A percentile compares a stretch with the other conserved stretches of the same genome.
phyloP scores from a whole-genome alignment of 2,113 vertebrate genomes.

The Aegithalos caudatus region DNA sequence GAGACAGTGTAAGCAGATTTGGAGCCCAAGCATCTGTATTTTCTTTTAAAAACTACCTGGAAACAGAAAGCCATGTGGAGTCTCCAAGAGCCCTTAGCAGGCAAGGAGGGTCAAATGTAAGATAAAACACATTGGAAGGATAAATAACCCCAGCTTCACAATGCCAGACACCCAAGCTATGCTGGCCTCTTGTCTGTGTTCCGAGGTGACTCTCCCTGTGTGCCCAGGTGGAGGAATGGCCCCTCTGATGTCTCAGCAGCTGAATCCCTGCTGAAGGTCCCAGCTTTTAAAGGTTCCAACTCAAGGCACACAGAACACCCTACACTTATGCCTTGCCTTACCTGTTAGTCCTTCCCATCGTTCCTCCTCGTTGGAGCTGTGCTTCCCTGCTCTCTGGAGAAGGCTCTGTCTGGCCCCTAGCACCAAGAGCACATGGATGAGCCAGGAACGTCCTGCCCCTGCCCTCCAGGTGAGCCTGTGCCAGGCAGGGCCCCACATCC shows the following conservation, averaged over 20 bases:
- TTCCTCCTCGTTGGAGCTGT: background rate
- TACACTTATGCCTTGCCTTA: background rate
- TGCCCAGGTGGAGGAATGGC: background rate
- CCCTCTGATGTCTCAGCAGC: background rate
- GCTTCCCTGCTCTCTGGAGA: background rate
- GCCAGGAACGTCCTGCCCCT: background rate
- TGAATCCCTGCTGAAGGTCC: fast-evolving
- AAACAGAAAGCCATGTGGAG: background rate
- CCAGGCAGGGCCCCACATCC: background rate
- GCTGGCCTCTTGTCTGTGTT: background rate
- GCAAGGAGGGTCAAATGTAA: too few species aligned
- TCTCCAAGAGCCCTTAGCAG: background rate
- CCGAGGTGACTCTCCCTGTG: fast-evolving
- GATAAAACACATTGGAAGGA: background rate
- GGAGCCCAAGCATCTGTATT: background rate
- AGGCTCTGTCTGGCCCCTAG: background rate
- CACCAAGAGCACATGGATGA: background rate
- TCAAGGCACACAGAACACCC: background rate
- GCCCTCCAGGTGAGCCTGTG: background rate
- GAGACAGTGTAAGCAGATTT: background rate
- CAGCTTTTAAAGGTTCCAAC: background rate
- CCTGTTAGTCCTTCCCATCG: background rate
- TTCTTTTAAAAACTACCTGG: background rate
- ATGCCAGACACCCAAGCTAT: background rate
- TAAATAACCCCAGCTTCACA: background rate